phyloP scores from a whole-genome alignment of 1,140 invertebrate genomes.

The Tetragnatha versicolor region DNA sequence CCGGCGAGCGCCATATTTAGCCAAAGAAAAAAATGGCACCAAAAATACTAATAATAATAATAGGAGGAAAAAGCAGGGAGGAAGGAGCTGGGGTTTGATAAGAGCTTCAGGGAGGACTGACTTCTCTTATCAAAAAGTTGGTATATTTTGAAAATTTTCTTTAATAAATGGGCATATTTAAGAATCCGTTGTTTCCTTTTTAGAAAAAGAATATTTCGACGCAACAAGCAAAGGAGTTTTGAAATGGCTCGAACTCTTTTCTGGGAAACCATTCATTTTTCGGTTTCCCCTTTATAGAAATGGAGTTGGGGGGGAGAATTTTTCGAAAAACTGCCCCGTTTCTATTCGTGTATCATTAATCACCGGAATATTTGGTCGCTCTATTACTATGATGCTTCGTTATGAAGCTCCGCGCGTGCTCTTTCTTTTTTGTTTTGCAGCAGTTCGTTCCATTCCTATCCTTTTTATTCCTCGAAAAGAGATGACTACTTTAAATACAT shows the following conservation, averaged over 20 bases:
- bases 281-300: slow-evolving; percentile 13
- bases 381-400: slow-evolving; percentile 35
- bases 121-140: slow-evolving; percentile 33
- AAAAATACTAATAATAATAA: no score
- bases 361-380: slow-evolving; percentile 31
- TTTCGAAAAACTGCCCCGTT: slow-evolving; percentile 26
- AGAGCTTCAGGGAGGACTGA: not conserved
- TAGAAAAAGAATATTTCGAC: not conserved
- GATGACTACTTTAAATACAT: slow-evolving; percentile 43
- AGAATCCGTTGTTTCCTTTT: slow-evolving; percentile 30
- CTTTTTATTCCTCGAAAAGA: slow-evolving; percentile 17
- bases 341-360: slow-evolving; percentile 45
- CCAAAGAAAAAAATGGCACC: not conserved
- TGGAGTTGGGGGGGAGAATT: slow-evolving; percentile 10
- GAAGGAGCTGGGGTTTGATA: slow-evolving; percentile 7
- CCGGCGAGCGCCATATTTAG: slow-evolving; percentile 4
- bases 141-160: slow-evolving; percentile 5
- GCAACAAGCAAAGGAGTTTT: slow-evolving; percentile 19
- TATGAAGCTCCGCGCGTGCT: no score
- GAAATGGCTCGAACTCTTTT: slow-evolving; percentile 38
- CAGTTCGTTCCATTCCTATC: slow-evolving; percentile 22
- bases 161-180: not conserved
- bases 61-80: no score
- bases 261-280: slow-evolving; percentile 25
- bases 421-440: slow-evolving; percentile 15